Base-by-base conservation (phyloP, 2,113 vertebrate species). In the Bufo bufo region DNA sequence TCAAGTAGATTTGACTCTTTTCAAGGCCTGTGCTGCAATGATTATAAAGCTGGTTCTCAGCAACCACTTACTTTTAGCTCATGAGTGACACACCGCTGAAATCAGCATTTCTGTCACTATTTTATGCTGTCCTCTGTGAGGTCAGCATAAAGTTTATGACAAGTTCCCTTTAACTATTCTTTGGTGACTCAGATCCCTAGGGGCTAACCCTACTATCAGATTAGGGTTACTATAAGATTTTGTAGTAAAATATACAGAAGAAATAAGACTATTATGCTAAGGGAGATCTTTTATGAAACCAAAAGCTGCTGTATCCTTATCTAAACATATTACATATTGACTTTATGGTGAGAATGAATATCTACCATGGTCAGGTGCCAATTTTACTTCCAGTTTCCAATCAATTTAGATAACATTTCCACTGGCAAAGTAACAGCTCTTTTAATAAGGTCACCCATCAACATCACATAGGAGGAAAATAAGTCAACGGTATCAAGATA, bases 401-500 rank as follows among this genome's bases (percentile, higher is more conserved):
- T 84, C 63, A 84, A 65, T 84, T 69, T 84, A 54, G 63, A 84
- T 84, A 84, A 84, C 82, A 84, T 83, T 69, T 65, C 17, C 66
- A 43, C 50, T 85, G 66, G 50, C 52, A 85, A 54, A 66, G 59
- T 59, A 49, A 74, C 69, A 85, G 52, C 69, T 85, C 69, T 59
- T 43, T 43, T 74, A 85, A 84, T 75, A 86, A 85, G 72, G 72
- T 77, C 84, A 85, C 72, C 72, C 23, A 77, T 77, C 84, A 61
- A 45, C 56, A 77, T 77, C 84, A 85, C 54, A 47, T 72, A 47
- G 33, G 84, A 20, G 80, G n/a, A 49, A 72, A 59, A 77, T 49
- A 85, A 78, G 12, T 86, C 74, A 19, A 23, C 71, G 49, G 47
- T 84, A 84, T 69, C 81, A 71, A 71, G 82, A 86, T 86, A 78